Base-by-base conservation (phyloP, 1,140 invertebrate genomes). In the Bombus superbus region DNA sequence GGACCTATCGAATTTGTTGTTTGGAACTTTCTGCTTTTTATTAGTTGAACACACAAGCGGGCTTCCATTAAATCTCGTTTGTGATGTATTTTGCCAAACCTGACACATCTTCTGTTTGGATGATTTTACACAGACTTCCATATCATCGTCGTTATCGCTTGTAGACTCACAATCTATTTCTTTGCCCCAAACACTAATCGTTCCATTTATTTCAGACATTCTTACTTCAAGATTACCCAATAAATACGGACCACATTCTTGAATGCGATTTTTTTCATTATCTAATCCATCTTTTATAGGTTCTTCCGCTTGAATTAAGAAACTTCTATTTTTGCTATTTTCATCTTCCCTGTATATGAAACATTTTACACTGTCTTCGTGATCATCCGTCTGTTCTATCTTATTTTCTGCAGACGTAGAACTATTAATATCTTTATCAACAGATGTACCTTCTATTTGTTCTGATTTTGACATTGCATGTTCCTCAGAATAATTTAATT, bases 131-230 rank as follows among this genome's bases (percentile, higher is more conserved):
- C 73, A 92, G 2, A 72, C 62, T 38, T 93, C 91, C 28, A 86
- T n/a, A 5, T 93, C 93, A 13, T 91, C 89, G 18, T 82, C 81
- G 53, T 87, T 85, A 40, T 91, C 89, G 28, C 53, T 73, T 4
- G 18, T 57, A 5, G 83, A 87, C 32, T 92, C 87, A 40, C 88
- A 62, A 88, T 72, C 85, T 10, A 92, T 91, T 89, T 95, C 94
- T 92, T 95, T 95, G 13, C 95, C 94, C 94, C 94, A 95, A 85
- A 95, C 94, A 57, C 94, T 95, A 32, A 95, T 93, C 0, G 93
- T 95, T 13, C 94, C 94, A 79, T 95, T 95, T 47, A 93, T 85
- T 86, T 95, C 94, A 10, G 94, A 92, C 94, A 95, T 95, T 79
- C 92, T 92, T 68, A 95, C 92, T 83, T 95, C 94, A 28, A 95